phyloP scores from a whole-genome alignment of 2,797 vertebrate genomes.

The Notoglanidium macrostoma region DNA sequence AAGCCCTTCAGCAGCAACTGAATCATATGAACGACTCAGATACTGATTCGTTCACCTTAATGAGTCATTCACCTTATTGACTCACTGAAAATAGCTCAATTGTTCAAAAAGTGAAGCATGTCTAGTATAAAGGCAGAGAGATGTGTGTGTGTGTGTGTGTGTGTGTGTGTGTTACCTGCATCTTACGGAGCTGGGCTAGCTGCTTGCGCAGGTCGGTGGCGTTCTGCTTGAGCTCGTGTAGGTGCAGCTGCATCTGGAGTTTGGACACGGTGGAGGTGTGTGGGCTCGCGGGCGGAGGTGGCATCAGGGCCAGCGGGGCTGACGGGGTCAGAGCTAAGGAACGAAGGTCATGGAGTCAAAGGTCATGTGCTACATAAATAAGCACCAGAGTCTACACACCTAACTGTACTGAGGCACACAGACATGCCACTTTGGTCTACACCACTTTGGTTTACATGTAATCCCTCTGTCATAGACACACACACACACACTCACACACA shows the following conservation, averaged over 20 bases:
- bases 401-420: constrained; percentile 12
- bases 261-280: constrained; percentile 81
- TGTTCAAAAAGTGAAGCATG: neutral
- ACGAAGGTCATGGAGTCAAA: constrained; percentile 23
- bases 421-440: constrained; percentile 35
- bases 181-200: constrained; percentile 87
- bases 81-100: neutral
- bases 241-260: constrained; percentile 93
- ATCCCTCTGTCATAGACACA: constrained; percentile 43
- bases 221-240: constrained; percentile 92
- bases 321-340: constrained; percentile 81
- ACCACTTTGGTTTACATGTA: neutral
- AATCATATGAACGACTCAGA: neutral
- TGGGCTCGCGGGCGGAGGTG: constrained; percentile 76
- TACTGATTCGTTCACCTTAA: neutral
- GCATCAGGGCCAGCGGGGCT: constrained; percentile 85
- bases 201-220: constrained; percentile 92
- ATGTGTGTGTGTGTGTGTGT: neutral
- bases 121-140: neutral
- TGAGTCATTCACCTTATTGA: neutral
- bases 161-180: constrained; percentile 79
- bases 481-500: constrained; percentile 51
- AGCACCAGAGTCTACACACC: constrained; percentile 40
- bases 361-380: constrained; percentile 23
- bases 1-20: neutral